Conservation (phyloP, 2,113 vertebrate species). For the Fulica atra region DNA sequence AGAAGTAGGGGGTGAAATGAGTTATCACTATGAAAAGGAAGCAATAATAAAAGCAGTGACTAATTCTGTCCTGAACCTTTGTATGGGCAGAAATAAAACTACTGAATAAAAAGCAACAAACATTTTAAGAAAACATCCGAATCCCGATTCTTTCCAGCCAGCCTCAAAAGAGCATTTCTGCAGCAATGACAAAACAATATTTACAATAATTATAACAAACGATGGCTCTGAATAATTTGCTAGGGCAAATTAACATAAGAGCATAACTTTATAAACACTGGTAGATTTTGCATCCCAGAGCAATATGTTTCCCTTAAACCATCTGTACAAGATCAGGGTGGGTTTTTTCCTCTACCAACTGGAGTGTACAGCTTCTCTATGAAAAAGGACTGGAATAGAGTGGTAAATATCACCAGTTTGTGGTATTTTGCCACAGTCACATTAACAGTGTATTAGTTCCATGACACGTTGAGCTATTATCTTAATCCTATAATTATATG, state of each 20-base stretch:
- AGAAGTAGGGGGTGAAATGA: not conserved
- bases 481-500: slow-evolving; percentile 29
- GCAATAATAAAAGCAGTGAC: not conserved
- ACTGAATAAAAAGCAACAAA: not conserved
- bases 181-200: not conserved
- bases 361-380: not conserved
- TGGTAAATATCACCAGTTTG: not conserved
- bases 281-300: not conserved
- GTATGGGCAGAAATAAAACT: not conserved
- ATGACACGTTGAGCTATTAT: slow-evolving; percentile 27
- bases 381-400: not conserved
- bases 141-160: not conserved
- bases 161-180: not conserved
- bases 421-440: not conserved
- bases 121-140: not conserved
- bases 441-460: not conserved
- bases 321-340: not conserved
- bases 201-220: not conserved
- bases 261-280: not conserved
- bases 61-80: not conserved
- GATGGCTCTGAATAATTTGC: not conserved
- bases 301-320: not conserved
- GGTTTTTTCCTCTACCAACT: rapidly evolving
- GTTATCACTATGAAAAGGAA: not conserved
- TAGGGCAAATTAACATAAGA: not conserved